A percentile compares a stretch with the other conserved stretches of the same genome.
Conservation (phyloP, 2,797 vertebrate species). For the Epinephelus coioides region DNA sequence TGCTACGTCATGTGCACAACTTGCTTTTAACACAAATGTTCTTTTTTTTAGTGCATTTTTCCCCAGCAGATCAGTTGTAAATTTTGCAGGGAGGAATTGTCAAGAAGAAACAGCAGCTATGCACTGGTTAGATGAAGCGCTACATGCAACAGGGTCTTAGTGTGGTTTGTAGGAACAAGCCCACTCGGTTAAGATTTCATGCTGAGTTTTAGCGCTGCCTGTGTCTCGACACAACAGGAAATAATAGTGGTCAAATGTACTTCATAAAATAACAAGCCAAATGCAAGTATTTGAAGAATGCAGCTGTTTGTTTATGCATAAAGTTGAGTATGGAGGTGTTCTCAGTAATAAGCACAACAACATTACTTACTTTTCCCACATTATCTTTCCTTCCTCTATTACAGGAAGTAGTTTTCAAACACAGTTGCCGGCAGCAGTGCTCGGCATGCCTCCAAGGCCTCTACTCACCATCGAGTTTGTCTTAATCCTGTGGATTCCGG, state of each 20-base stretch:
- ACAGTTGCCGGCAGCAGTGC: constrained; percentile 11
- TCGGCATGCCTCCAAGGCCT: constrained; percentile 19
- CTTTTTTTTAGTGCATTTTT: too few species aligned
- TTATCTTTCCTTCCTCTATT: not conserved
- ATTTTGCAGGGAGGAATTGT: not conserved
- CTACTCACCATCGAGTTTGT: constrained; percentile 42
- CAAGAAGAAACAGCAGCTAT: not conserved
- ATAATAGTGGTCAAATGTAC: not conserved
- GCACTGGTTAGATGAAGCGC: not conserved
- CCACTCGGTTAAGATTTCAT: not conserved
- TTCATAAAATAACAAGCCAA: not conserved
- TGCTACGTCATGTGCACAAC: too few species aligned
- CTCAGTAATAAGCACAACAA: not conserved
- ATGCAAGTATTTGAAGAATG: not conserved
- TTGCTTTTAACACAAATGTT: not conserved
- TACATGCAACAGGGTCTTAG: not conserved
- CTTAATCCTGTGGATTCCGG: constrained; percentile 61
- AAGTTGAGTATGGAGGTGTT: not conserved
- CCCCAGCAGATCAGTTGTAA: too few species aligned
- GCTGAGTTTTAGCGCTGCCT: not conserved
- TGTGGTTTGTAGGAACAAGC: not conserved
- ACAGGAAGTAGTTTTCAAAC: constrained; percentile 22
- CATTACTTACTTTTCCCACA: not conserved
- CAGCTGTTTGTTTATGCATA: not conserved
- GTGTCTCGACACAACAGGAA: not conserved